Percentiles rank a stretch among this genome's conserved stretches.
phyloP scores from a whole-genome alignment of 1,140 invertebrate species.

The Pogonognathellus flavescens region DNA sequence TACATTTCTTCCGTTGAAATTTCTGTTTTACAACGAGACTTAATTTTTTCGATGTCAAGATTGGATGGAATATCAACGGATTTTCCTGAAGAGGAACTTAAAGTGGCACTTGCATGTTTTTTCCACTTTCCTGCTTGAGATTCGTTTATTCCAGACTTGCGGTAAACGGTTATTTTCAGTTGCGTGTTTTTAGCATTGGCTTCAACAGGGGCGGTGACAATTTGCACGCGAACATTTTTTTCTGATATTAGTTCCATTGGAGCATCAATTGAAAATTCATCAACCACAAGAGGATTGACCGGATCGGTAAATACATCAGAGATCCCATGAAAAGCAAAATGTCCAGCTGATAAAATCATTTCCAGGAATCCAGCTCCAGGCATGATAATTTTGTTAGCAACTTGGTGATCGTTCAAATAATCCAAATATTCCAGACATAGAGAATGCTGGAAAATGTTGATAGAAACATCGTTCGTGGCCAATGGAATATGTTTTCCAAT shows the following conservation, averaged over 20 bases:
- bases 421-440: constrained; percentile 38
- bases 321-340: neutral
- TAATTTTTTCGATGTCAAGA: neutral
- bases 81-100: neutral
- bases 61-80: constrained; percentile 7
- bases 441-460: constrained; percentile 32
- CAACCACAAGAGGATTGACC: neutral
- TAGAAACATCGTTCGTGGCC: neutral
- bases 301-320: neutral
- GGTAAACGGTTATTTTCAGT: constrained; percentile 5
- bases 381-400: constrained; percentile 49
- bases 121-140: constrained; percentile 34
- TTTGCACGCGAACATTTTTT: constrained; percentile 3
- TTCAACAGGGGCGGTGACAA: neutral
- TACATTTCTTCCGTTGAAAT: constrained; percentile 47
- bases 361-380: constrained; percentile 58
- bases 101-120: constrained; percentile 8
- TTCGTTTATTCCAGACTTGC: constrained; percentile 28
- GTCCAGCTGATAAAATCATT: constrained; percentile 29
- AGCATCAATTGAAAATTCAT: constrained; percentile 54
- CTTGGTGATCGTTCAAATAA: constrained; percentile 59
- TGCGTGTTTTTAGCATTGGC: neutral
- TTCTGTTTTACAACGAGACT: neutral
- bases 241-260: constrained; percentile 43
- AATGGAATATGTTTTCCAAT: constrained; percentile 51